Evolutionary conservation across 2,888 invertebrate species (phyloP), one percentile per base, ranked within the genome.

Genomic region (Drosophila putrida): DNA sequence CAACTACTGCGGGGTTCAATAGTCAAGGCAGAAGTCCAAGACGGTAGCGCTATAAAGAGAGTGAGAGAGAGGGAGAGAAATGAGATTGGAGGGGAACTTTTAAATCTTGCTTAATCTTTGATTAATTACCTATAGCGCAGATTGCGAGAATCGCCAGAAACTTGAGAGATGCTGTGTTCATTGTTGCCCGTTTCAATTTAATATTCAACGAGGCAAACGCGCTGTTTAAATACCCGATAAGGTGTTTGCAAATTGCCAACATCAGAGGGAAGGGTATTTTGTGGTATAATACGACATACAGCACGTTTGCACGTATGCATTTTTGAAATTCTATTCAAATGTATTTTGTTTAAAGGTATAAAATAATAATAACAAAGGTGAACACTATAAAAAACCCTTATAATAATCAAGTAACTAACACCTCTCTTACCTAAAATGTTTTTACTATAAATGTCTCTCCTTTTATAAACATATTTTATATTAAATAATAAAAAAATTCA

Each of bases 1-100:
- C 96, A 96, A 20, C 91, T 88, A 66, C 92, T 91, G 63, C 91
- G 90, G 4, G 92, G 91, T 28, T 92, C 80, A 47, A 91, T 91
- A 4, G 67, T 79, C 47, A 91, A 55, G 15, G 82, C 79, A 6
- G 77, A 49, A 13, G 68, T 63, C 28, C 33, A 35, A 2, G 57
- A 6, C 6, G 57, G 46, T 15, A 80, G 54, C 9, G 69, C 85
- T 71, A 15, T 20, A 35, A n/a, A 27, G 28, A 27, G 38, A 38
- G 39, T 11, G 9, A 9, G n/a, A 20, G 28, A 38, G 38, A 38
- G 39, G 15, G n/a, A 60, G 5, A 6, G n/a, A 5, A 39, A 20
- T 11, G n/a, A 50, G 43, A 62, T 55, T 50, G 41, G 25, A 10
- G 4, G n/a, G 15, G 9, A n/a, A 25, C 38, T 36, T 11, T 8